phyloP scores from a whole-genome alignment of 2,888 invertebrate genomes.

The Cantharis rustica region DNA sequence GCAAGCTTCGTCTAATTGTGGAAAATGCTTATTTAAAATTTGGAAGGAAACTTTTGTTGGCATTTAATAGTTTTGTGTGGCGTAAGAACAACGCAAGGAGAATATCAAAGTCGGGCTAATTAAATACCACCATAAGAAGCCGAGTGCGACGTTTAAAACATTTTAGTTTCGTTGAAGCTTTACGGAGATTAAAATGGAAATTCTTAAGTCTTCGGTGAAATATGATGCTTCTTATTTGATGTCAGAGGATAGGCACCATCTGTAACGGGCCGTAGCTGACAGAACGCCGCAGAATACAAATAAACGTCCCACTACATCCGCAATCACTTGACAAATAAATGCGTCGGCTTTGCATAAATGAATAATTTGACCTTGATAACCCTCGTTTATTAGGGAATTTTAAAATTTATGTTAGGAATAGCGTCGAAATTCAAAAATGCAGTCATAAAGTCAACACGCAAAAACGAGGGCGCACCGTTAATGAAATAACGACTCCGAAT shows the following conservation, averaged over 20 bases:
- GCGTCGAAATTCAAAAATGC: slow-evolving; percentile 11
- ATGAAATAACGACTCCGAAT: slow-evolving; percentile 21
- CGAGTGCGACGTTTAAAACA: slow-evolving; percentile 38
- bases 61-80: slow-evolving; percentile 2
- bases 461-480: slow-evolving; percentile 14
- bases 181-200: slow-evolving; percentile 48
- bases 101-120: slow-evolving; percentile 40
- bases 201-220: slow-evolving; percentile 49
- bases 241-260: slow-evolving; percentile 37
- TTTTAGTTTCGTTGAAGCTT: slow-evolving; percentile 35
- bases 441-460: slow-evolving; percentile 7
- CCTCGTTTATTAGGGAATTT: slow-evolving; percentile 26
- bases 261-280: slow-evolving; percentile 34
- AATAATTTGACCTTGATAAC: slow-evolving; percentile 30
- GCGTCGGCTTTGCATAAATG: slow-evolving; percentile 34
- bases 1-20: neutral
- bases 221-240: slow-evolving; percentile 49
- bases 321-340: slow-evolving; percentile 32
- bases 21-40: slow-evolving; percentile 11
- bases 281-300: slow-evolving; percentile 33
- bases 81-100: slow-evolving; percentile 17
- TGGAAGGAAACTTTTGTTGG: neutral
- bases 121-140: slow-evolving; percentile 39
- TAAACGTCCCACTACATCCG: slow-evolving; percentile 33
- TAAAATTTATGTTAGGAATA: slow-evolving; percentile 16